Conservation (phyloP, 2,888 invertebrate species). For the Papilio protenor region DNA sequence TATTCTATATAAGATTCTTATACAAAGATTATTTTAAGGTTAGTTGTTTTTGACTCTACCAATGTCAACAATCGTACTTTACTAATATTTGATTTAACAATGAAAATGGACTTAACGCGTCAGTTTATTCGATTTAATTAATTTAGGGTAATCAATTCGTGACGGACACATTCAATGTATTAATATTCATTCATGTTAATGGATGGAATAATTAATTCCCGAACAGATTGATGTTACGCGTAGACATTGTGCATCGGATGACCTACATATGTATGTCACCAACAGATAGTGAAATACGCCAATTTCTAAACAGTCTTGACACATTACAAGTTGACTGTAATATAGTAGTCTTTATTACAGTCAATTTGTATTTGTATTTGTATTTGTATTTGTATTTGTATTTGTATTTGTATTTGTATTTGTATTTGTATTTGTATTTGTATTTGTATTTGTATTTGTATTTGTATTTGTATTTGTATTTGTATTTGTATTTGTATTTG, state of each 20-base stretch:
- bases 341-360: too few species aligned
- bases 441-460: too few species aligned
- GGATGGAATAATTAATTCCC: constrained; percentile 6
- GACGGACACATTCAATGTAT: constrained; percentile 7
- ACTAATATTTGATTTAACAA: not conserved
- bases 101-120: not conserved
- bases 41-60: not conserved
- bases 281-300: not conserved
- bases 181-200: constrained; percentile 19
- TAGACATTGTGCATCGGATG: constrained; percentile 3
- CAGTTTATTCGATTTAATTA: constrained; percentile 1
- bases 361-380: too few species aligned
- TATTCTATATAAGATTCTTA: not conserved
- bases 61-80: not conserved
- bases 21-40: not conserved
- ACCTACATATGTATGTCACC: constrained; percentile 1
- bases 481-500: too few species aligned
- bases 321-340: not conserved
- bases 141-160: constrained; percentile 8
- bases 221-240: constrained; percentile 7
- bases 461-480: too few species aligned
- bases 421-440: too few species aligned
- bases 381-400: too few species aligned
- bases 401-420: too few species aligned
- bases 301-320: not conserved